Evolutionary conservation across 1,140 invertebrate genomes (phyloP).

Genomic region (Saccostrea echinata): DNA sequence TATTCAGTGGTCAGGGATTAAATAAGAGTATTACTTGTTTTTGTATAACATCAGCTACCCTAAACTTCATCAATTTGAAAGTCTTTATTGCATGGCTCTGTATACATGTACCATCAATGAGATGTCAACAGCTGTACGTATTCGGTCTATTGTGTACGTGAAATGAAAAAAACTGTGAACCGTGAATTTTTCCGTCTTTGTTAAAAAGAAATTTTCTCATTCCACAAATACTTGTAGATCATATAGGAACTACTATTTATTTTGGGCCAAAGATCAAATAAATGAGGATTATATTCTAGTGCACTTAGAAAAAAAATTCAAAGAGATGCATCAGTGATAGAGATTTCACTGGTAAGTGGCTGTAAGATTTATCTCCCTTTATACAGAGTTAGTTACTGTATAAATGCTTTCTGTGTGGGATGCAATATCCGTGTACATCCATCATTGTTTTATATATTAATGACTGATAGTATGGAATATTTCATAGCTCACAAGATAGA

Average conservation of each 20-base stretch:
- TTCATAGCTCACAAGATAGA: neutral
- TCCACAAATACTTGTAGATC: neutral
- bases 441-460: neutral
- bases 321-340: neutral
- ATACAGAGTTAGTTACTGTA: neutral
- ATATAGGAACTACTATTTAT: neutral
- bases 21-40: neutral
- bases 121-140: neutral
- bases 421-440: neutral
- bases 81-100: neutral
- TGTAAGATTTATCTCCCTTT: neutral
- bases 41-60: neutral
- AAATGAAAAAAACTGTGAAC: neutral
- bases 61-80: neutral
- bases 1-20: neutral
- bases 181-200: conserved; percentile 6
- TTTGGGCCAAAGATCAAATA: neutral
- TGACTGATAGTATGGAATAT: neutral
- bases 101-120: neutral
- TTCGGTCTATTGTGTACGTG: neutral
- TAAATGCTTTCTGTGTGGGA: neutral
- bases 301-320: neutral
- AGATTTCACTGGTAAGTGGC: neutral
- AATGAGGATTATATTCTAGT: neutral
- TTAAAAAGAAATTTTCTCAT: neutral